Evolutionary conservation across 2,113 vertebrate species (phyloP).

Genomic region (Sebastes schlegelii): DNA sequence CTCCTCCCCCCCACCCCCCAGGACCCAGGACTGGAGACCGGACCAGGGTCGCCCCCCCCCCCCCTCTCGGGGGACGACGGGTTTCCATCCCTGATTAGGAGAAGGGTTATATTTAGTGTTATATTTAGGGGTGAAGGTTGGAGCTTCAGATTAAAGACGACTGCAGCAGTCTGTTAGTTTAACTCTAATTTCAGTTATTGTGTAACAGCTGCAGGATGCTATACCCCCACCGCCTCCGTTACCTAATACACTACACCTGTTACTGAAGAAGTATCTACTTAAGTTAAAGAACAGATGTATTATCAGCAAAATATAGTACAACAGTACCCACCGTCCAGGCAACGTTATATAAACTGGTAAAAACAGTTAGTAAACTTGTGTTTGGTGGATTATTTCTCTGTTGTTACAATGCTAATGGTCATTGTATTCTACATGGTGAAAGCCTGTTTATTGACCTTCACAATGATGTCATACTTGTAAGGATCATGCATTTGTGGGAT

Average conservation of each 20-base stretch:
- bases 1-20: background rate
- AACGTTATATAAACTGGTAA: too few species aligned
- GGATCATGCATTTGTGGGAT: too few species aligned
- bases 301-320: too few species aligned
- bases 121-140: conserved; percentile 54
- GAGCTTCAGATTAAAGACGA: conserved; percentile 25
- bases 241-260: conserved; percentile 30
- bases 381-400: too few species aligned
- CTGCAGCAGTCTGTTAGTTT: background rate
- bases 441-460: too few species aligned
- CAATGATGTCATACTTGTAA: too few species aligned
- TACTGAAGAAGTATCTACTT: too few species aligned
- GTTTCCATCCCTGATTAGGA: conserved; percentile 75
- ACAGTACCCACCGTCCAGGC: too few species aligned
- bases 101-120: conserved; percentile 73
- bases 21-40: conserved; percentile 31
- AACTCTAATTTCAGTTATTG: conserved; percentile 20
- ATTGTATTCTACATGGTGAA: too few species aligned
- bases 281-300: too few species aligned
- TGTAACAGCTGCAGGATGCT: conserved; percentile 17
- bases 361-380: too few species aligned
- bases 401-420: too few species aligned
- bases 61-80: background rate
- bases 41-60: background rate
- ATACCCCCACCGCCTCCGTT: background rate